Conservation (phyloP, 1,140 invertebrate genomes). For the Chlorops oryzae region DNA sequence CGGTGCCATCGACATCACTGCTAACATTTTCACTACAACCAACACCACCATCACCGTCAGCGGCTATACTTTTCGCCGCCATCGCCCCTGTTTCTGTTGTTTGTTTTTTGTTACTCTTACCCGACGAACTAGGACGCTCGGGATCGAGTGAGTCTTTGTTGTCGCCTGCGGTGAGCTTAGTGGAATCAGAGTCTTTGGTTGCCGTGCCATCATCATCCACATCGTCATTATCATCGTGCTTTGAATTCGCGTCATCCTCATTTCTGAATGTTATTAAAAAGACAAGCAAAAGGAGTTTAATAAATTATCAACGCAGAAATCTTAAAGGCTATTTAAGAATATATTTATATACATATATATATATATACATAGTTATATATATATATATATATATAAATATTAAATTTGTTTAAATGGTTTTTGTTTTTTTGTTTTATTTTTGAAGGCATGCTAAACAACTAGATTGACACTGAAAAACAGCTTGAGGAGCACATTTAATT, state of each 20-base stretch:
- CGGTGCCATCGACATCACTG: conserved; percentile 10
- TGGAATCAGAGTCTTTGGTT: conserved; percentile 47
- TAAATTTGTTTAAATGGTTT: background rate
- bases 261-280: conserved; percentile 22
- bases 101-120: conserved; percentile 31
- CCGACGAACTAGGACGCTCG: conserved; percentile 48
- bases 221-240: conserved; percentile 46
- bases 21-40: background rate
- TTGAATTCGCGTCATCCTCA: conserved; percentile 47
- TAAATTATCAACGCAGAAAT: too few relatives aligned
- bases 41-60: conserved; percentile 38
- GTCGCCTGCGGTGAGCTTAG: conserved; percentile 35
- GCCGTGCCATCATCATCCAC: conserved; percentile 46
- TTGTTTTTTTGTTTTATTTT: too few relatives aligned
- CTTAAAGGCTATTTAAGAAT: too few relatives aligned
- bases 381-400: background rate
- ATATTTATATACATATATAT: background rate
- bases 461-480: background rate
- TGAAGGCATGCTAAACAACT: background rate
- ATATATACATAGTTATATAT: background rate
- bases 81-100: conserved; percentile 5
- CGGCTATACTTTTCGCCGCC: conserved; percentile 31
- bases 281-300: background rate
- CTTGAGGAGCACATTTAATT: background rate
- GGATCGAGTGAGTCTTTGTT: conserved; percentile 44